phyloP scores from a whole-genome alignment of 2,113 vertebrate species.

The Pelecanoides urinatrix region DNA sequence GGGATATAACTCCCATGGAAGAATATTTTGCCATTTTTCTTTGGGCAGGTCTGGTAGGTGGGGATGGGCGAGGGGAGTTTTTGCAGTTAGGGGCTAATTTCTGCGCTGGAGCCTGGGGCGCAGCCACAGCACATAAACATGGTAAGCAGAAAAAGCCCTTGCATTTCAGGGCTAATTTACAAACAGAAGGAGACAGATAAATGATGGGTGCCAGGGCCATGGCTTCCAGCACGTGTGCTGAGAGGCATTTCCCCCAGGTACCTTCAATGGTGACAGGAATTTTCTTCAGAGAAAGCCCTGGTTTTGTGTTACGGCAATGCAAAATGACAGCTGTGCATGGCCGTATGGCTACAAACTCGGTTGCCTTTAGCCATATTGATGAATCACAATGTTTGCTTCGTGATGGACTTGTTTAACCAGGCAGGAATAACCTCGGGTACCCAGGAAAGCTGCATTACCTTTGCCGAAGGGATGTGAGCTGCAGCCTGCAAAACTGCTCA shows the following conservation, averaged over 20 bases:
- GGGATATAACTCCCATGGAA: neutral
- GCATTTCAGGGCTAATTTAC: neutral
- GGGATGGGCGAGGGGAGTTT: neutral
- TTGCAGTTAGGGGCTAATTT: neutral
- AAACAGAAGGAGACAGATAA: neutral
- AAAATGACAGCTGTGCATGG: neutral
- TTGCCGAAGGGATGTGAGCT: fast-evolving
- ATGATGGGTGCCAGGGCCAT: neutral
- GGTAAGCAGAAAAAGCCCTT: neutral
- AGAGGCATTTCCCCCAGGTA: neutral
- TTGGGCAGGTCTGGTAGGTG: neutral
- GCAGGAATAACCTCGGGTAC: neutral
- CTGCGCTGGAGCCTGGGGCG: fast-evolving
- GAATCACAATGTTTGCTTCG: neutral
- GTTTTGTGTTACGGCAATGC: neutral
- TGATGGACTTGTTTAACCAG: neutral
- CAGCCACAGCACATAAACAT: neutral
- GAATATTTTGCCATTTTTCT: fast-evolving
- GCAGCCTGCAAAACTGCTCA: neutral
- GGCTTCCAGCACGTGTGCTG: neutral
- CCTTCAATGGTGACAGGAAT: neutral
- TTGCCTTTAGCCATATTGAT: neutral
- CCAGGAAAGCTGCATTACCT: neutral
- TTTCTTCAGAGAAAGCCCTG: neutral
- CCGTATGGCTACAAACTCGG: neutral